These are phyloP conservation scores for Himalopsyche kuldschensis DNA, from an alignment of 2,888 invertebrate species.

Conservation along the genomic window DNA sequence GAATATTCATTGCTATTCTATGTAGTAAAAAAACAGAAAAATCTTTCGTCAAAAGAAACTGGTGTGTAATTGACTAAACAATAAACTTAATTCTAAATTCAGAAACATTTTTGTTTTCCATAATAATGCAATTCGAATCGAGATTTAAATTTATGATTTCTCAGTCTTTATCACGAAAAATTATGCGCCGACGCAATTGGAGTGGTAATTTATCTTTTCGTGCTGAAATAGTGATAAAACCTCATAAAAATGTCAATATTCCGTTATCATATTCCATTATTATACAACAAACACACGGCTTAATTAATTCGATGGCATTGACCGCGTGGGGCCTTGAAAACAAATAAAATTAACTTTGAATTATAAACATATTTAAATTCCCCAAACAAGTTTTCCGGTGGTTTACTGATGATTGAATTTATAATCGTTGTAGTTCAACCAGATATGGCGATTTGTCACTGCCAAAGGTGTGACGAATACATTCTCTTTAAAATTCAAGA, in stretches of 20 bases:
- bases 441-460: neutral
- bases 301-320: neutral
- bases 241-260: neutral
- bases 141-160: no score
- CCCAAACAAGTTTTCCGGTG: neutral
- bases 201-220: no score
- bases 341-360: neutral
- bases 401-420: neutral
- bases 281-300: neutral
- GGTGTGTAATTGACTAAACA: no score
- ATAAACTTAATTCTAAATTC: no score
- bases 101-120: no score
- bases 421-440: neutral
- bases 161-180: no score
- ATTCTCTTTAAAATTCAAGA: neutral
- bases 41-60: no score
- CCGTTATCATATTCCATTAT: neutral
- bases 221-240: no score
- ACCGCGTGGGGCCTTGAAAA: neutral
- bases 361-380: neutral
- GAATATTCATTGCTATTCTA: no score
- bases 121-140: no score
- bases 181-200: no score
- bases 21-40: no score
- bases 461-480: neutral